These are phyloP conservation scores for Hymenopus coronatus DNA, from an alignment of 2,888 invertebrate species.

Conservation along the genomic window DNA sequence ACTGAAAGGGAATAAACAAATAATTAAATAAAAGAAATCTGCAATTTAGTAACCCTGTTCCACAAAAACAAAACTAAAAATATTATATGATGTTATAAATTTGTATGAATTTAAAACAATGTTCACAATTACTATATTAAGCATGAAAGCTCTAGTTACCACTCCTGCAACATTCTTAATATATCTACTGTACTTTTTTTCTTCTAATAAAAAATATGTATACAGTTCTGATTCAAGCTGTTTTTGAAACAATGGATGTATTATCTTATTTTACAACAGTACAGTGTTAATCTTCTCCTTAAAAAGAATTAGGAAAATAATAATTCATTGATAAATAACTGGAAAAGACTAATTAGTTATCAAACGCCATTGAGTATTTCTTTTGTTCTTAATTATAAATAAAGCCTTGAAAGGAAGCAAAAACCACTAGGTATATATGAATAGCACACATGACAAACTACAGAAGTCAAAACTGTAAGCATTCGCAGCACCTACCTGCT, in stretches of 20 bases:
- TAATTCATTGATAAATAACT: neutral
- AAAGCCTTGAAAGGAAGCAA: neutral
- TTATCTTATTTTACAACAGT: too few relatives aligned
- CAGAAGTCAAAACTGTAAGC: neutral
- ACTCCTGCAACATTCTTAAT: too few relatives aligned
- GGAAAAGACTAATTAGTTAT: neutral
- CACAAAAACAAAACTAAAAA: neutral
- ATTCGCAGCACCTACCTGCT: conserved; percentile 54
- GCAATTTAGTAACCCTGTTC: neutral
- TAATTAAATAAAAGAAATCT: neutral
- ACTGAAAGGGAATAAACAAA: neutral
- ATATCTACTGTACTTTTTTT: too few relatives aligned
- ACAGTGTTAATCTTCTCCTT: too few relatives aligned
- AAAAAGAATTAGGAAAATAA: too few relatives aligned
- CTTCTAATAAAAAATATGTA: too few relatives aligned
- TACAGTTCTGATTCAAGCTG: too few relatives aligned
- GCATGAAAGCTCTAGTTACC: too few relatives aligned
- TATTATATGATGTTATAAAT: neutral
- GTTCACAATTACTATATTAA: too few relatives aligned
- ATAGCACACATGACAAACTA: neutral
- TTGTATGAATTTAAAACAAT: neutral
- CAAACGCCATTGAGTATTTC: neutral
- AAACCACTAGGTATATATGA: neutral
- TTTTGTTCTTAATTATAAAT: neutral
- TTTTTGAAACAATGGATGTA: too few relatives aligned